phyloP scores from a whole-genome alignment of 2,113 vertebrate genomes.

The Paramisgurnus dabryanus region DNA sequence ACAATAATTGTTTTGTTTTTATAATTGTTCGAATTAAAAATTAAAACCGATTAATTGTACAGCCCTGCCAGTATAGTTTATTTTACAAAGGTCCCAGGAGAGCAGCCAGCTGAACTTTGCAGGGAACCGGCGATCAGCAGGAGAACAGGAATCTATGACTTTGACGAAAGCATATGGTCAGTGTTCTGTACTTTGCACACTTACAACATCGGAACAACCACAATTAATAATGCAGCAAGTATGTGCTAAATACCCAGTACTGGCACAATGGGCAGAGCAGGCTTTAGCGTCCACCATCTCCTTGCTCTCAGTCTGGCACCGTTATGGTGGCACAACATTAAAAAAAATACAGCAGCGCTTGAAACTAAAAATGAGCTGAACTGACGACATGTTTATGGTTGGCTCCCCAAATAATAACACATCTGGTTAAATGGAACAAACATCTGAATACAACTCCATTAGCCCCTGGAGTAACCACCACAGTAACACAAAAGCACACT shows the following conservation, averaged over 20 bases:
- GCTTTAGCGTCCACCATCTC: too few relatives aligned
- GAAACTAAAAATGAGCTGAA: not conserved
- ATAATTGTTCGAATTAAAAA: too few relatives aligned
- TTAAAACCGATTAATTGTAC: not conserved
- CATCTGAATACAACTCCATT: not conserved
- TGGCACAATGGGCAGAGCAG: too few relatives aligned
- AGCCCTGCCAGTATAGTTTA: slow-evolving; percentile 35
- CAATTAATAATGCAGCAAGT: too few relatives aligned
- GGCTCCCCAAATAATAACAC: not conserved
- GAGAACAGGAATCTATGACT: slow-evolving; percentile 19
- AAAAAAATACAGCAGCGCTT: not conserved
- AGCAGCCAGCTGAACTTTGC: slow-evolving; percentile 19
- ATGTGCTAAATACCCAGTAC: too few relatives aligned
- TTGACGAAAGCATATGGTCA: slow-evolving; percentile 18
- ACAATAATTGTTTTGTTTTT: too few relatives aligned
- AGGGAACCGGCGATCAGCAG: not conserved
- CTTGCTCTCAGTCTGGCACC: not conserved
- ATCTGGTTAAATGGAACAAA: too few relatives aligned
- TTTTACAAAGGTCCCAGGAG: slow-evolving; percentile 13
- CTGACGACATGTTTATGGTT: not conserved
- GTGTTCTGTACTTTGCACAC: slow-evolving; percentile 20
- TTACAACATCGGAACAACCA: too few relatives aligned
- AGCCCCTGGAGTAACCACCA: not conserved
- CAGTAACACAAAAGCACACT: not conserved
- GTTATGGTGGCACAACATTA: not conserved